Percentiles rank a stretch among this genome's conserved stretches.
phyloP scores from a whole-genome alignment of 2,113 vertebrate species.

The Muntiacus muntjak region DNA sequence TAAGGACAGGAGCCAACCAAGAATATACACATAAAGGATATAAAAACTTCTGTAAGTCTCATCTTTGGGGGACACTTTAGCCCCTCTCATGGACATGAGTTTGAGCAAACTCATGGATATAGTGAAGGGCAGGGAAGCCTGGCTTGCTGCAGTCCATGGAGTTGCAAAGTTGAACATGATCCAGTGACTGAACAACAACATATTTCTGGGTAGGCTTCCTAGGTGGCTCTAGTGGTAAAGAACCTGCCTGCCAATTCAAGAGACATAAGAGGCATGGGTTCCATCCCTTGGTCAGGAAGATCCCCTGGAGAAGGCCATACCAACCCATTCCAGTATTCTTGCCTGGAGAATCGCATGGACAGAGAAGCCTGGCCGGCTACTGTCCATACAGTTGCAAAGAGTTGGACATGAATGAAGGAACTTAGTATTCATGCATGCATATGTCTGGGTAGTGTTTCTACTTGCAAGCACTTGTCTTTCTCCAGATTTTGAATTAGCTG shows the following conservation, averaged over 20 bases:
- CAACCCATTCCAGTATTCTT: not conserved
- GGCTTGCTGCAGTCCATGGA: not conserved
- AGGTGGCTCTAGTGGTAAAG: not conserved
- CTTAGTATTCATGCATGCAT: not conserved
- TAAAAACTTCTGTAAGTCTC: not conserved
- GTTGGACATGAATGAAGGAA: not conserved
- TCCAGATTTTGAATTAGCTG: not conserved
- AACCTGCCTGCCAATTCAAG: not conserved
- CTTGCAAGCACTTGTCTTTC: not conserved
- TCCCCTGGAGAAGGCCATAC: not conserved
- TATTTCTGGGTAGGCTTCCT: not conserved
- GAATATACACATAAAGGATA: not conserved
- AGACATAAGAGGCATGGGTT: not conserved
- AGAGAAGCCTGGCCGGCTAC: not conserved
- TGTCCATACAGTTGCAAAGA: accelerated
- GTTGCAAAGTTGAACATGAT: not conserved
- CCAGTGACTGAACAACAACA: not conserved
- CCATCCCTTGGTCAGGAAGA: not conserved
- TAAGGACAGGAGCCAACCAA: not conserved
- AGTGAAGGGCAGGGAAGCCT: not conserved
- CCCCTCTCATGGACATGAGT: not conserved
- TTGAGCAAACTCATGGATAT: not conserved
- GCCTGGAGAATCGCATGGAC: not conserved
- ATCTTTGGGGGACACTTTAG: not conserved
- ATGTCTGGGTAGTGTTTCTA: not conserved